Conservation (phyloP, 1,140 invertebrate species). For the Piezodorus guildinii region DNA sequence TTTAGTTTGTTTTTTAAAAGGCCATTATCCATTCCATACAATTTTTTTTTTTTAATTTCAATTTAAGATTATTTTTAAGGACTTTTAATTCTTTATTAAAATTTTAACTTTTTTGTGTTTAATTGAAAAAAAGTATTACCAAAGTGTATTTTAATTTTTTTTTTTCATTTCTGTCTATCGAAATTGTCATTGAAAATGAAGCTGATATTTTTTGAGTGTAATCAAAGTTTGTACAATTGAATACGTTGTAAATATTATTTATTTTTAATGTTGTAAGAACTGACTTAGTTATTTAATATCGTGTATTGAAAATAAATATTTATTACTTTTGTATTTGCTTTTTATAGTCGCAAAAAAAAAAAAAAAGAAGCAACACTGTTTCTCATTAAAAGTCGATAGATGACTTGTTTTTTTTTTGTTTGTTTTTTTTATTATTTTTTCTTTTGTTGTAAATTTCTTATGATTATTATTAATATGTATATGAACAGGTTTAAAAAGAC, state of each 20-base stretch:
- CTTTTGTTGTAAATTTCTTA: constrained; percentile 5
- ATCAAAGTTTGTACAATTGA: constrained; percentile 15
- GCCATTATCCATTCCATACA: no score
- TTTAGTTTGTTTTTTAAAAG: no score
- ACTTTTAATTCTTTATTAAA: no score
- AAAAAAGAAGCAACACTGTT: constrained; percentile 3
- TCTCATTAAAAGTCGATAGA: constrained; percentile 14
- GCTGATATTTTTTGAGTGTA: constrained; percentile 14
- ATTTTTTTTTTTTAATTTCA: no score
- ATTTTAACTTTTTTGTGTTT: background rate
- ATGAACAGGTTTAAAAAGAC: constrained; percentile 4
- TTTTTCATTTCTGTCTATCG: background rate
- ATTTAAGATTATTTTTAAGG: no score
- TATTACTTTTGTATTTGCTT: constrained; percentile 19
- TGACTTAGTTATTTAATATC: constrained; percentile 17
- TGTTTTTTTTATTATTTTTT: constrained; percentile 15
- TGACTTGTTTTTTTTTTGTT: constrained; percentile 5
- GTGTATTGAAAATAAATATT: constrained; percentile 15
- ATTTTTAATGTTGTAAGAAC: constrained; percentile 19
- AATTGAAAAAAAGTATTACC: background rate
- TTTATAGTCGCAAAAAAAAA: constrained; percentile 15
- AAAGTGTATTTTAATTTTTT: background rate
- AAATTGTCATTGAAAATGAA: background rate
- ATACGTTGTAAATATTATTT: constrained; percentile 21
- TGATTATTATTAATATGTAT: constrained; percentile 13